These are phyloP conservation scores for Mus spicilegus DNA, from an alignment of 2,113 vertebrate species.

Conservation along the genomic window DNA sequence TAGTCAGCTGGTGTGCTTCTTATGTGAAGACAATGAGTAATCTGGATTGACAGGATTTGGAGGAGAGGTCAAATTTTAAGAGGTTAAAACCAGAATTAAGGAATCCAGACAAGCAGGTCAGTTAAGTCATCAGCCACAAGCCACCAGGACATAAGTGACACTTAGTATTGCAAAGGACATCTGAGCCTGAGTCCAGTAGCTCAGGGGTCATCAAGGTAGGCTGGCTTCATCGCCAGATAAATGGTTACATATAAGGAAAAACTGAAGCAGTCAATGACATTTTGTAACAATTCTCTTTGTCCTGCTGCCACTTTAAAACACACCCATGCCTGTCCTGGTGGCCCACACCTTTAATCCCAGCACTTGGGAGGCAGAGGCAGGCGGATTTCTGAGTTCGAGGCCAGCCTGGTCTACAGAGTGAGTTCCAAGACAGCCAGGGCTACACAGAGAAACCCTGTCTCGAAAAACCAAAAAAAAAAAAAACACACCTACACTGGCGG, in stretches of 20 bases:
- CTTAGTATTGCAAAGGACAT: slow-evolving; percentile 56
- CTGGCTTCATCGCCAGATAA: background rate
- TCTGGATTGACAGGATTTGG: slow-evolving; percentile 31
- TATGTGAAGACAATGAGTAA: slow-evolving; percentile 49
- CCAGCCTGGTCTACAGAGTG: no score
- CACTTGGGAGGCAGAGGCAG: no score
- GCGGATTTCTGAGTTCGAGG: no score
- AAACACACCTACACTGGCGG: background rate
- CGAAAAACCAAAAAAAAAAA: no score
- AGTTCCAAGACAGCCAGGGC: no score
- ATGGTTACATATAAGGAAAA: slow-evolving; percentile 37
- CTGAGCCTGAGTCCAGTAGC: slow-evolving; percentile 38
- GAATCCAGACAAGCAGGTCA: slow-evolving; percentile 59
- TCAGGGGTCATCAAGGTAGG: background rate
- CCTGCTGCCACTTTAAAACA: slow-evolving; percentile 17
- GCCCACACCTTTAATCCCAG: no score
- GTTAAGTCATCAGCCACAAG: slow-evolving; percentile 40
- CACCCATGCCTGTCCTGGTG: background rate
- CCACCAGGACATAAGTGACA: slow-evolving; percentile 37
- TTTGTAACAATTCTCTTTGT: background rate
- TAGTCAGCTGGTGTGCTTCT: background rate
- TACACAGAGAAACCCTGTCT: no score
- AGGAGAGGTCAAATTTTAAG: background rate
- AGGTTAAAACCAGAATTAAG: slow-evolving; percentile 30
- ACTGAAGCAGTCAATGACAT: slow-evolving; percentile 50